A percentile compares a stretch with the other conserved stretches of the same genome.
These are phyloP conservation scores for Lophotis ruficrista DNA, from an alignment of 2,113 vertebrate species.

Conservation along the genomic window DNA sequence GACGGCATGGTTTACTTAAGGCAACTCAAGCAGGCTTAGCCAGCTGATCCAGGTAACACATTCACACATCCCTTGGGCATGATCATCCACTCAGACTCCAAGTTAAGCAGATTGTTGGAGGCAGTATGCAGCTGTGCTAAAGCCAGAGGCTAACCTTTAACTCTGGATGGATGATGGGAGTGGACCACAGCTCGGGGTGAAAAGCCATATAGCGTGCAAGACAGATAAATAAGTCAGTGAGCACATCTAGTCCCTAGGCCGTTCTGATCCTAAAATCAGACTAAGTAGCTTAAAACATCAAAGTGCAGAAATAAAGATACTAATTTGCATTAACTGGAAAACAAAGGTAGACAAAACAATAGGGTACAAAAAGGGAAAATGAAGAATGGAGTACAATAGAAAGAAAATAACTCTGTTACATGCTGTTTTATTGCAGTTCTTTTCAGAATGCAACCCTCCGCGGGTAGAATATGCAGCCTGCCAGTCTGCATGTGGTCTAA, in stretches of 20 bases:
- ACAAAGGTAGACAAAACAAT: not conserved
- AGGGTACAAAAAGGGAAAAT: not conserved
- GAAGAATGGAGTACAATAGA: not conserved
- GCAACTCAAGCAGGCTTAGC: not conserved
- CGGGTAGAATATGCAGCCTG: not conserved
- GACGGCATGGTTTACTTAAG: not conserved
- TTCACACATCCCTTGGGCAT: not conserved
- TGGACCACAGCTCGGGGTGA: not conserved
- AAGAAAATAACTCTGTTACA: not conserved
- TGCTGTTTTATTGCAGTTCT: not conserved
- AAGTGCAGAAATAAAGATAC: not conserved
- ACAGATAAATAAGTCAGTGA: not conserved
- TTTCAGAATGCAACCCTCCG: not conserved
- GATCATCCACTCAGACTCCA: not conserved
- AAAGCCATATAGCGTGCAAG: not conserved
- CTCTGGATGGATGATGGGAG: not conserved
- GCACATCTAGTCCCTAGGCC: not conserved
- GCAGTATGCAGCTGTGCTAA: not conserved
- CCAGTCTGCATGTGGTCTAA: not conserved
- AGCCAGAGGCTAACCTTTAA: not conserved
- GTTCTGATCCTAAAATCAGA: not conserved
- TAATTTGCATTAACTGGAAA: not conserved
- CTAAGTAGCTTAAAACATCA: not conserved
- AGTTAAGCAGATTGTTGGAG: not conserved
- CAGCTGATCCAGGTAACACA: not conserved